Evolutionary conservation across 2,797 vertebrate species (phyloP).

Genomic region (Mus minutoides): DNA sequence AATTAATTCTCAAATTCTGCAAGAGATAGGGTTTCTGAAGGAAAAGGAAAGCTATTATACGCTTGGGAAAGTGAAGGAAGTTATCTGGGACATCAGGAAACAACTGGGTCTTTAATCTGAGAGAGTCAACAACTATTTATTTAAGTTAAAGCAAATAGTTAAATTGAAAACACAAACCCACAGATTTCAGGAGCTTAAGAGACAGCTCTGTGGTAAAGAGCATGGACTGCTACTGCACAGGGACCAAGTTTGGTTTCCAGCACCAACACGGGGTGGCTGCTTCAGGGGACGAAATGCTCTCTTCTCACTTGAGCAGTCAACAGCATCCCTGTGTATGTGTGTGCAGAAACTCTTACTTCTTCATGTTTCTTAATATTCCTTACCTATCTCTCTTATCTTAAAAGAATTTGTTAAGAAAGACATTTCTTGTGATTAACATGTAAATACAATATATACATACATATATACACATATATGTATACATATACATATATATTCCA

Average conservation of each 20-base stretch:
- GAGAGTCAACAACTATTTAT: neutral
- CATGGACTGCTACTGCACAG: neutral
- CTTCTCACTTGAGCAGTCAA: neutral
- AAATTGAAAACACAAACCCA: neutral
- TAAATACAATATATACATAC: neutral
- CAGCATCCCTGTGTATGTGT: neutral
- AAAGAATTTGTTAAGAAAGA: neutral
- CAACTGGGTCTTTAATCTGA: neutral
- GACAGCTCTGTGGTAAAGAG: neutral
- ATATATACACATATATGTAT: neutral
- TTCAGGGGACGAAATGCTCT: neutral
- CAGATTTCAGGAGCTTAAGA: neutral
- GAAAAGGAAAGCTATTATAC: neutral
- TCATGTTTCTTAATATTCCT: neutral
- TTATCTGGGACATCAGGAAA: neutral
- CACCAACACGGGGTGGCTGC: neutral
- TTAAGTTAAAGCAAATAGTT: neutral
- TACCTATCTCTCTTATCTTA: neutral
- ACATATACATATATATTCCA: neutral
- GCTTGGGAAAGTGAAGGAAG: neutral
- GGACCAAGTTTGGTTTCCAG: neutral
- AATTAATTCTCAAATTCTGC: neutral
- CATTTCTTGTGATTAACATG: neutral
- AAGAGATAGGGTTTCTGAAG: neutral
- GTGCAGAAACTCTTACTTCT: neutral